Evolutionary conservation across 2,888 invertebrate species (phyloP), one percentile per base, ranked within the genome.

Genomic region (Zaprionus bogoriensis): DNA sequence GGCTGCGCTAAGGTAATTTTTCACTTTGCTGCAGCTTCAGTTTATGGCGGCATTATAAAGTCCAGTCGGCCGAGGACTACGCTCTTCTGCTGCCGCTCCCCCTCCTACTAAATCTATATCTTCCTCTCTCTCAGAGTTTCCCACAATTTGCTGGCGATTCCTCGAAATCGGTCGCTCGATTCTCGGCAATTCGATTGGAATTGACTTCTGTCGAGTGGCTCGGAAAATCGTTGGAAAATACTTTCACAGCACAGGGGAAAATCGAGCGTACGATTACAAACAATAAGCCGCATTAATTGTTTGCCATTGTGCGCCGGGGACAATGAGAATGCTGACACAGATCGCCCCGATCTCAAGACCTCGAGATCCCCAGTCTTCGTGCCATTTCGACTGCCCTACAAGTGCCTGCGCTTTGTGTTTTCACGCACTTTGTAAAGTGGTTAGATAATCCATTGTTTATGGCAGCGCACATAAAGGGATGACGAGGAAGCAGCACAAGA

Each of bases 171-270:
- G 68, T 61, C 48, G 41, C 50, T 38, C 65, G n/a, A n/a, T 76
- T 87, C 87, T 88, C 85, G 83, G 73, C 84, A 87, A 88, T 88
- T 88, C 84, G 86, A 87, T 88, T 82, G 74, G 88, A 84, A 87
- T 84, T 88, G 89, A 87, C 89, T 87, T 87, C 87, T 87, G 87
- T 88, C 87, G 87, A 87, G 87, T 87, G 84, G 55, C 22, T 19
- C 38, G 3, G 41, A 22, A 20, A 27, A 38, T 22, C 7, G 38
- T 69, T 52, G 38, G 39, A 54, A 62, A 53, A 74, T 77, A 79
- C 81, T 83, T 82, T 86, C 87, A 80, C 74, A 76, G 64, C 54
- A 58, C 10, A 17, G 14, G 2, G 48, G 52, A 42, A 67, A 61
- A 79, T 65, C 44, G 60, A 54, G 65, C 62, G 60, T 9, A n/a